These are phyloP conservation scores for Hedychridium roseum DNA, from an alignment of 2,888 invertebrate species.

Conservation along the genomic window DNA sequence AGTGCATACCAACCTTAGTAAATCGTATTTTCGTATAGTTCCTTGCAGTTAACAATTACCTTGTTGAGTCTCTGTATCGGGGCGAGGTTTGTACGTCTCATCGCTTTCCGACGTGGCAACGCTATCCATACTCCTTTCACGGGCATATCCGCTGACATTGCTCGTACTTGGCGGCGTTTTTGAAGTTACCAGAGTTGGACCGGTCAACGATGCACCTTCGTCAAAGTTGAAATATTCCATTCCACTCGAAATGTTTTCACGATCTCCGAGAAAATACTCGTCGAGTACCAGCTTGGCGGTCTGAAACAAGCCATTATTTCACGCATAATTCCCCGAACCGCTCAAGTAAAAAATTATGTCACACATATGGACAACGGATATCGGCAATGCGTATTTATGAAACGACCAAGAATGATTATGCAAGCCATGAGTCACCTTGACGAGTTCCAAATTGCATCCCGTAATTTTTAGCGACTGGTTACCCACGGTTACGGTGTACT, in stretches of 20 bases:
- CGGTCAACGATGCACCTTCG: slow-evolving; percentile 47
- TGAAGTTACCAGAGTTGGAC: no score
- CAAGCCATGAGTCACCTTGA: slow-evolving; percentile 71
- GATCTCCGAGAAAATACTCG: slow-evolving; percentile 74
- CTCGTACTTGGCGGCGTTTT: slow-evolving; percentile 32
- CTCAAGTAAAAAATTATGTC: slow-evolving; percentile 5
- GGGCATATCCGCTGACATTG: slow-evolving; percentile 35
- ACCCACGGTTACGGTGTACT: slow-evolving; percentile 86
- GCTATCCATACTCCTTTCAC: slow-evolving; percentile 50
- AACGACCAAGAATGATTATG: neutral
- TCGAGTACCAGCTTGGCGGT: slow-evolving; percentile 88
- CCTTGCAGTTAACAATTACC: slow-evolving; percentile 32
- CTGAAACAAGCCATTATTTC: slow-evolving; percentile 63
- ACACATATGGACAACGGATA: no score
- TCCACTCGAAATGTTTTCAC: slow-evolving; percentile 50
- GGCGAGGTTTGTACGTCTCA: slow-evolving; percentile 49
- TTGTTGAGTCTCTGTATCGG: slow-evolving; percentile 37
- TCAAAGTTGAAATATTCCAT: slow-evolving; percentile 59
- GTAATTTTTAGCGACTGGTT: slow-evolving; percentile 86
- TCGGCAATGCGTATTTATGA: no score
- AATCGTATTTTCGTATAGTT: no score
- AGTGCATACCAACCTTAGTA: no score
- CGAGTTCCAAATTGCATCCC: slow-evolving; percentile 84
- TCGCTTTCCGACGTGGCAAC: slow-evolving; percentile 54
- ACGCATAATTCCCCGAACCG: no score